phyloP scores from a whole-genome alignment of 35 echinoderm and acorn worm genomes.

The Heliocidaris tuberculata region DNA sequence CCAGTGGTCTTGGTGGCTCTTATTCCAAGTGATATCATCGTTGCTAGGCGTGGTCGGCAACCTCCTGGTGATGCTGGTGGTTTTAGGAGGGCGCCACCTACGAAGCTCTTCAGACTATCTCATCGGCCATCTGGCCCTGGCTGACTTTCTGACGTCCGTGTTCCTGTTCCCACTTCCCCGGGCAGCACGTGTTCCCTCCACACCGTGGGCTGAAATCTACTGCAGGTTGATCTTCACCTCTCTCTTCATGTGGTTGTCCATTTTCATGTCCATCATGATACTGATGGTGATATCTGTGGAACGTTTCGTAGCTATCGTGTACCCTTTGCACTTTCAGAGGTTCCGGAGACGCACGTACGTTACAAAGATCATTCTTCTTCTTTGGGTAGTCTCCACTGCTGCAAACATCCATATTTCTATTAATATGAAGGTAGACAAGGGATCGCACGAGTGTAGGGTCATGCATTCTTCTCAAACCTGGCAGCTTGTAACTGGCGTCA shows the following conservation, averaged over 20 bases:
- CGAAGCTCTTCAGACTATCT: conserved; percentile 72
- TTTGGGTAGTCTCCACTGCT: conserved; percentile 59
- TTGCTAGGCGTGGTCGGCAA: conserved; percentile 80
- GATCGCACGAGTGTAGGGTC: conserved; percentile 33
- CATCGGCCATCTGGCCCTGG: conserved; percentile 71
- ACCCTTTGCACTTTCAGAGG: conserved; percentile 67
- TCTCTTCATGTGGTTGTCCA: conserved; percentile 74
- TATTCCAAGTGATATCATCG: conserved; percentile 57
- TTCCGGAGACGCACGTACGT: conserved; percentile 54
- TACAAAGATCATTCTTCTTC: conserved; percentile 30
- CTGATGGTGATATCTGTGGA: conserved; percentile 80
- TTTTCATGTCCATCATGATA: conserved; percentile 76
- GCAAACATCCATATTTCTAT: conserved; percentile 52
- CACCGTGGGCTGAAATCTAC: conserved; percentile 58
- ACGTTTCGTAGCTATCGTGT: conserved; percentile 83
- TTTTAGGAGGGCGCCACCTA: conserved; percentile 51
- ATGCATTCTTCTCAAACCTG: conserved; percentile 25
- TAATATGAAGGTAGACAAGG: conserved; percentile 30
- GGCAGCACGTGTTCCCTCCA: conserved; percentile 3
- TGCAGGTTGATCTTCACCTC: conserved; percentile 72
- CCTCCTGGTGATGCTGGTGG: conserved; percentile 62
- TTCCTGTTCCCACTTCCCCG: conserved; percentile 70
- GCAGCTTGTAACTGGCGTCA: conserved; percentile 53
- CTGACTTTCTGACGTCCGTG: conserved; percentile 78
- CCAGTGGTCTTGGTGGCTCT: conserved; percentile 56